phyloP scores from a whole-genome alignment of 2,888 invertebrate species.

The Drosophila borborema region DNA sequence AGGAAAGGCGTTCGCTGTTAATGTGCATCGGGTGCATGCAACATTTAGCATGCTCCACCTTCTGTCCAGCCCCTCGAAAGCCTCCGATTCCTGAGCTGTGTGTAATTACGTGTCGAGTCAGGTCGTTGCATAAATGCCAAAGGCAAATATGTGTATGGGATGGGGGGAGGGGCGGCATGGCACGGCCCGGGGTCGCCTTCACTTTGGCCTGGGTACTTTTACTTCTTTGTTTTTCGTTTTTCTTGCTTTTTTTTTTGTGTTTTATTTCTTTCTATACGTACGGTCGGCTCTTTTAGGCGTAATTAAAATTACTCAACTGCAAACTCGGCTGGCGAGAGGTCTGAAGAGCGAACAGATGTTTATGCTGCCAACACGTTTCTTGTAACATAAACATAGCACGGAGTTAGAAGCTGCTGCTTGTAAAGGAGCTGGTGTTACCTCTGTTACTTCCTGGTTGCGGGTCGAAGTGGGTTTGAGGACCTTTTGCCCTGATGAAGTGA shows the following conservation, averaged over 20 bases:
- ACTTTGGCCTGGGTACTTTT: conserved; percentile 39
- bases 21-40: conserved; percentile 75
- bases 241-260: conserved; percentile 7
- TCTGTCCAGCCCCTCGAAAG: conserved; percentile 32
- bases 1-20: conserved; percentile 64
- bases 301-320: conserved; percentile 79
- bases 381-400: conserved; percentile 58
- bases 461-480: conserved; percentile 26
- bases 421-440: conserved; percentile 23
- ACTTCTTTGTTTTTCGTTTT: conserved; percentile 22
- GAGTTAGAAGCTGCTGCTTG: conserved; percentile 28
- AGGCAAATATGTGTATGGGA: conserved; percentile 23
- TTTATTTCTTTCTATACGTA: conserved; percentile 64
- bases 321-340: conserved; percentile 22
- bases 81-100: conserved; percentile 23
- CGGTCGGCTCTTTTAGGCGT: conserved; percentile 78
- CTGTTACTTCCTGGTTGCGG: conserved; percentile 49
- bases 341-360: conserved; percentile 56
- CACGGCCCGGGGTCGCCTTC: conserved; percentile 12
- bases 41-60: conserved; percentile 71
- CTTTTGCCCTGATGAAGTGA: conserved; percentile 74
- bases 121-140: conserved; percentile 70
- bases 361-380: conserved; percentile 76
- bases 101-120: conserved; percentile 66
- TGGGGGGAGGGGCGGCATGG: conserved; percentile 2